These are phyloP conservation scores for Agrochola lychnidis DNA, from an alignment of 2,888 invertebrate species.

Conservation along the genomic window DNA sequence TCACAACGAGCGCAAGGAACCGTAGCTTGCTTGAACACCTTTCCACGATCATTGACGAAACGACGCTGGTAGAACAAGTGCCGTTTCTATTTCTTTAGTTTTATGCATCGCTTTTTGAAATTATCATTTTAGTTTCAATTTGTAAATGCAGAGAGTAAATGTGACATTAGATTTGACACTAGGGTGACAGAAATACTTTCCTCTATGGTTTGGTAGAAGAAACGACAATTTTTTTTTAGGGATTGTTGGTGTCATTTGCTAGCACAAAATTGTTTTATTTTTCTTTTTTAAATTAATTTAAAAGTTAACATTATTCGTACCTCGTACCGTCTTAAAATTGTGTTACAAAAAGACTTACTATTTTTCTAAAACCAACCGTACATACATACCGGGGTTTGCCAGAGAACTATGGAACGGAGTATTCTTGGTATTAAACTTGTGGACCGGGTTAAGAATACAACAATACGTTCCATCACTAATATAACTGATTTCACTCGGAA, in stretches of 20 bases:
- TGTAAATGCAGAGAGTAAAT: neutral
- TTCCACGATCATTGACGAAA: slow-evolving; percentile 74
- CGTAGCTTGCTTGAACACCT: slow-evolving; percentile 75
- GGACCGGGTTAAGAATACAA: neutral
- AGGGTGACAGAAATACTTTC: slow-evolving; percentile 3
- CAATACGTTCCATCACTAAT: neutral
- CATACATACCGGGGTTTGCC: neutral
- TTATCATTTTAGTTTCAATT: slow-evolving; percentile 10
- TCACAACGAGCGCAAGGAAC: slow-evolving; percentile 78
- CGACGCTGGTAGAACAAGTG: slow-evolving; percentile 15
- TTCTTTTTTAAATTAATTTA: too few species aligned
- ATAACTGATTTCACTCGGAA: neutral
- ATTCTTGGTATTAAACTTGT: neutral
- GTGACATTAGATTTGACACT: slow-evolving; percentile 16
- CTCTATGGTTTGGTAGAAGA: too few species aligned
- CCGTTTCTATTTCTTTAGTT: neutral
- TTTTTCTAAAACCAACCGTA: too few species aligned
- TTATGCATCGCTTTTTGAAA: slow-evolving; percentile 6
- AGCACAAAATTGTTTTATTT: too few species aligned
- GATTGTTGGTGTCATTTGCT: too few species aligned
- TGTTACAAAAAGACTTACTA: too few species aligned
- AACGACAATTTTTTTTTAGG: too few species aligned
- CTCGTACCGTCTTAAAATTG: too few species aligned
- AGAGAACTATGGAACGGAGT: neutral
- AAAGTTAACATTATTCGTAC: too few species aligned